Percentiles rank a stretch among this genome's conserved stretches.
Conservation (phyloP, 2,113 vertebrate genomes). For the Varanus komodoensis region DNA sequence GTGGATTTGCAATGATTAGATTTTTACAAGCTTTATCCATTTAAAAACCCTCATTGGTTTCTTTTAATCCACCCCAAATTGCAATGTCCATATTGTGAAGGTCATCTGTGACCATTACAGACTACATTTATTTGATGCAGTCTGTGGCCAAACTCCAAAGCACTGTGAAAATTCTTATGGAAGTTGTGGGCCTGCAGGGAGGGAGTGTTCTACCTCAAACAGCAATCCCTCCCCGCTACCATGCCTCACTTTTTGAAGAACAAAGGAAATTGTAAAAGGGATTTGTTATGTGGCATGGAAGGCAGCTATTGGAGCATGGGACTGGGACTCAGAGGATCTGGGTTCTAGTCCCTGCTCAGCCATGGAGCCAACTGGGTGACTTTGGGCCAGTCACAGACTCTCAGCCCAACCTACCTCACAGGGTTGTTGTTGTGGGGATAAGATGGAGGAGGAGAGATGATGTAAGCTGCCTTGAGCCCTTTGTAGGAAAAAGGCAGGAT, state of each 20-base stretch:
- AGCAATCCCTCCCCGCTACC: not conserved
- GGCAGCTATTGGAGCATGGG: no score
- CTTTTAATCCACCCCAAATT: constrained; percentile 81
- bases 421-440: no score
- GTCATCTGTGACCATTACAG: constrained; percentile 56
- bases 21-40: constrained; percentile 77
- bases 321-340: no score
- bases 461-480: no score
- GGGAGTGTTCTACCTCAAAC: not conserved
- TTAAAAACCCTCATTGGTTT: constrained; percentile 79
- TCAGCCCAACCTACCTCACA: no score
- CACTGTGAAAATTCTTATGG: not conserved
- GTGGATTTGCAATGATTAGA: constrained; percentile 82
- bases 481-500: no score
- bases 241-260: not conserved
- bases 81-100: constrained; percentile 70
- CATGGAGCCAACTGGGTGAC: no score
- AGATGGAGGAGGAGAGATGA: no score
- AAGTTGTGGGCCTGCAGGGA: no score
- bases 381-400: no score
- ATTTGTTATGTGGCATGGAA: not conserved
- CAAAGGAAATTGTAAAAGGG: not conserved
- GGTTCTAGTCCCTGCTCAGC: no score
- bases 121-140: constrained; percentile 57
- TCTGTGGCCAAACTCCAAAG: constrained; percentile 12